Evolutionary conservation across 2,888 invertebrate species (phyloP).

Genomic region (Thereva nobilitata): DNA sequence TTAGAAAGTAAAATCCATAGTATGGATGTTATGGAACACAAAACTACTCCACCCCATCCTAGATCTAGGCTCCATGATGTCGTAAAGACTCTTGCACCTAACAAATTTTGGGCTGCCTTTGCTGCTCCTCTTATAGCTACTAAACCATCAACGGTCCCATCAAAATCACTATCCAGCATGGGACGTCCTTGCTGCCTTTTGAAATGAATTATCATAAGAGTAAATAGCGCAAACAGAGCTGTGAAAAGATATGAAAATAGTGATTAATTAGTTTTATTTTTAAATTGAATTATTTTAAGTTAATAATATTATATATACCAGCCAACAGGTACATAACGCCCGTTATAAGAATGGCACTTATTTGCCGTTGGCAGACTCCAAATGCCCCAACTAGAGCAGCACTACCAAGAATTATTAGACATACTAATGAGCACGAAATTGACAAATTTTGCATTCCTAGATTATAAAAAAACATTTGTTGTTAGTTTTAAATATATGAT

Average conservation of each 20-base stretch:
- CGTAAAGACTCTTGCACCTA: slow-evolving; percentile 73
- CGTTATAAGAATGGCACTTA: slow-evolving; percentile 90
- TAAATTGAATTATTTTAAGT: not conserved
- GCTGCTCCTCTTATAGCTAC: slow-evolving; percentile 62
- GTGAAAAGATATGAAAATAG: slow-evolving; percentile 46
- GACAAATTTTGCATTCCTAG: slow-evolving; percentile 94
- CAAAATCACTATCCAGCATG: slow-evolving; percentile 63
- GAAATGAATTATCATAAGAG: slow-evolving; percentile 89
- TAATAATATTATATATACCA: slow-evolving; percentile 62
- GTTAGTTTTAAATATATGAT: not conserved
- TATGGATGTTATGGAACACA: slow-evolving; percentile 80
- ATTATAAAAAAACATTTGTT: slow-evolving; percentile 3
- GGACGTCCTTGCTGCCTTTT: slow-evolving; percentile 77
- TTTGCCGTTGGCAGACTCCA: slow-evolving; percentile 87
- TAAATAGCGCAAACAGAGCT: slow-evolving; percentile 91
- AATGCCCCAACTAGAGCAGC: slow-evolving; percentile 88
- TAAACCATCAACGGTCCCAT: slow-evolving; percentile 75
- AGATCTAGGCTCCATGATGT: slow-evolving; percentile 83
- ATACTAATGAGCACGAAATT: slow-evolving; percentile 91
- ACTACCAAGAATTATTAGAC: slow-evolving; percentile 83
- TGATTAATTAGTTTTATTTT: not conserved
- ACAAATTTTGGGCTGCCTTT: slow-evolving; percentile 62
- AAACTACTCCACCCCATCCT: slow-evolving; percentile 83
- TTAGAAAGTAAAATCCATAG: slow-evolving; percentile 88
- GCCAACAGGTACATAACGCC: slow-evolving; percentile 93